Evolutionary conservation across 2,797 vertebrate species (phyloP).

Genomic region (Euphonia xanthogaster): DNA sequence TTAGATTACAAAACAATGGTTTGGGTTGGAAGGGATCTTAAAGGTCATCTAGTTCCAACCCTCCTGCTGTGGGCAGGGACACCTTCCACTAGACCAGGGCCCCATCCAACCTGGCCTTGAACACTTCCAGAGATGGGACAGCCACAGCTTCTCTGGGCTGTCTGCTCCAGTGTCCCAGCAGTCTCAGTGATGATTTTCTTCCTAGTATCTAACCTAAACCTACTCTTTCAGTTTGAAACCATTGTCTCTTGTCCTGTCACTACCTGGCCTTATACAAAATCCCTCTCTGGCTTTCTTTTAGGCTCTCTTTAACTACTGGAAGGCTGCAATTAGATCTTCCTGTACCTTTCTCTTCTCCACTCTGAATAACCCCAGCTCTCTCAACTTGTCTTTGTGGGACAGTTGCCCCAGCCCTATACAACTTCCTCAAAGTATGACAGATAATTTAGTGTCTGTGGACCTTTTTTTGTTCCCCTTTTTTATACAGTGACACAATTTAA

Average conservation of each 20-base stretch:
- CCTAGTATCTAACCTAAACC: neutral
- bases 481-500: conserved; percentile 53
- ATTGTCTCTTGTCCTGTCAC: neutral
- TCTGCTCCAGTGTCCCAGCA: neutral
- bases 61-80: no score
- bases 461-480: neutral
- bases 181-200: neutral
- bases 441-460: neutral
- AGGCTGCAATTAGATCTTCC: neutral
- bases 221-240: neutral
- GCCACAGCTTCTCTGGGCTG: no score
- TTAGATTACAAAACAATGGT: neutral
- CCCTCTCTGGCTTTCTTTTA: neutral
- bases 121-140: neutral
- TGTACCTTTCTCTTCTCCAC: neutral
- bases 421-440: neutral
- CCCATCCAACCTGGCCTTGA: neutral
- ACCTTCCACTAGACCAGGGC: neutral
- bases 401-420: neutral
- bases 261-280: neutral
- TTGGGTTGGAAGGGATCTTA: neutral
- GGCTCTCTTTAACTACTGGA: neutral
- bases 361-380: neutral
- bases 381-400: neutral
- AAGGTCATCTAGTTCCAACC: neutral